Evolutionary conservation across 2,113 vertebrate genomes (phyloP).

Genomic region (Ploceus nigricollis): DNA sequence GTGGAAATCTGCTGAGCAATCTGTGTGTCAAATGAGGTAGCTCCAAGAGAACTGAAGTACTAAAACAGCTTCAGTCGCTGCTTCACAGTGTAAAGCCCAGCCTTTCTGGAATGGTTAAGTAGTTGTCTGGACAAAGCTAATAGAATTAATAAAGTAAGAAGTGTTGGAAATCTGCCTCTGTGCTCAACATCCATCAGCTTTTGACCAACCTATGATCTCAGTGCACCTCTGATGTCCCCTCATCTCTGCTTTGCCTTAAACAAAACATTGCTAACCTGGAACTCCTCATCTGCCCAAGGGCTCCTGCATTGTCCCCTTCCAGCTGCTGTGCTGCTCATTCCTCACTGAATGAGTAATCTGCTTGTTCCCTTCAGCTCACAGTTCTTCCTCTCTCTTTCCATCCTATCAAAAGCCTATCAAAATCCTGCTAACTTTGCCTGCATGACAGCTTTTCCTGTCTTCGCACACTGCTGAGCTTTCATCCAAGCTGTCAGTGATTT

Average conservation of each 20-base stretch:
- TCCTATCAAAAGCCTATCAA: neutral
- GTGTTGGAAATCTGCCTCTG: neutral
- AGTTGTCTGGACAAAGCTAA: neutral
- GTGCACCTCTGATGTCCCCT: neutral
- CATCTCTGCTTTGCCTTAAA: neutral
- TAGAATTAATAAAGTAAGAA: neutral
- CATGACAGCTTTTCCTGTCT: neutral
- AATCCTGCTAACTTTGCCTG: neutral
- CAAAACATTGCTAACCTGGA: neutral
- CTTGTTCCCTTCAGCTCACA: neutral
- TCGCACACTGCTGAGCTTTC: neutral
- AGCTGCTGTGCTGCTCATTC: neutral
- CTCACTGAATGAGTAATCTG: neutral
- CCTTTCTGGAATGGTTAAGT: neutral
- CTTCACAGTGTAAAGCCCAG: neutral
- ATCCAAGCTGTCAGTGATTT: neutral
- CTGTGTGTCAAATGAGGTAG: neutral
- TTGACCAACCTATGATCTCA: neutral
- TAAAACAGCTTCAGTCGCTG: neutral
- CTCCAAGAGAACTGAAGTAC: neutral
- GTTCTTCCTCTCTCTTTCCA: neutral
- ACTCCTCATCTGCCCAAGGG: neutral
- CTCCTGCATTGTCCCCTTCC: neutral
- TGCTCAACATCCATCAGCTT: neutral
- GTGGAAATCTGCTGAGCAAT: neutral